Evolutionary conservation across 2,888 invertebrate genomes (phyloP).

Genomic region (Cheilosia grossa): DNA sequence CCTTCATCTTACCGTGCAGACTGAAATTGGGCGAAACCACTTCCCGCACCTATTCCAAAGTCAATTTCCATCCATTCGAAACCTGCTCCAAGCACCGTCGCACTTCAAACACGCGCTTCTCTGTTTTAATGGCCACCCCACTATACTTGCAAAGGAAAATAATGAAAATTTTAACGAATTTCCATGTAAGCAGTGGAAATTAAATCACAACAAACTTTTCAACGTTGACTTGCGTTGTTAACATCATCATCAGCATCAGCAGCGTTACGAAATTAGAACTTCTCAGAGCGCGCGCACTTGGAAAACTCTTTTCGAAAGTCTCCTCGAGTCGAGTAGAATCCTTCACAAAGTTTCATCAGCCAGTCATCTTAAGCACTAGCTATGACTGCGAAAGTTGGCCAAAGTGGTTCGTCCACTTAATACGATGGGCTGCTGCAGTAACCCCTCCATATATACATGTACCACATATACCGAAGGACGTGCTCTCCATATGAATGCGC

Average conservation of each 20-base stretch:
- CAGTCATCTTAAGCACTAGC: constrained; percentile 37
- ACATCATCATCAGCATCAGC: constrained; percentile 50
- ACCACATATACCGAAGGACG: constrained; percentile 1
- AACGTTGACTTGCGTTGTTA: constrained; percentile 51
- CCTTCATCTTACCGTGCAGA: too few relatives aligned
- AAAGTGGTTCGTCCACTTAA: constrained; percentile 24
- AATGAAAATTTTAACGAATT: constrained; percentile 28
- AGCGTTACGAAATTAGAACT: constrained; percentile 32
- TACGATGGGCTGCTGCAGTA: not conserved
- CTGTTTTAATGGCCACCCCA: not conserved
- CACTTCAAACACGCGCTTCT: not conserved
- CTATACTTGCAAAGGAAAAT: not conserved
- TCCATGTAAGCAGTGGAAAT: constrained; percentile 50
- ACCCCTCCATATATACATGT: not conserved
- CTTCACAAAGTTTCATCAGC: constrained; percentile 48
- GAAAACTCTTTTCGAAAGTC: constrained; percentile 37
- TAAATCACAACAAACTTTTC: constrained; percentile 55
- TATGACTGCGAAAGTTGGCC: constrained; percentile 31
- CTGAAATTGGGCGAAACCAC: too few relatives aligned
- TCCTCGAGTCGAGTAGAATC: constrained; percentile 41
- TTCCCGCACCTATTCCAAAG: too few relatives aligned
- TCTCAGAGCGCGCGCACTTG: constrained; percentile 18
- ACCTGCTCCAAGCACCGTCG: too few relatives aligned
- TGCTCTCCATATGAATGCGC: constrained; percentile 8
- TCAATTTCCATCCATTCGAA: too few relatives aligned